Conservation (phyloP, 1,140 invertebrate species). For the Achroia grisella region DNA sequence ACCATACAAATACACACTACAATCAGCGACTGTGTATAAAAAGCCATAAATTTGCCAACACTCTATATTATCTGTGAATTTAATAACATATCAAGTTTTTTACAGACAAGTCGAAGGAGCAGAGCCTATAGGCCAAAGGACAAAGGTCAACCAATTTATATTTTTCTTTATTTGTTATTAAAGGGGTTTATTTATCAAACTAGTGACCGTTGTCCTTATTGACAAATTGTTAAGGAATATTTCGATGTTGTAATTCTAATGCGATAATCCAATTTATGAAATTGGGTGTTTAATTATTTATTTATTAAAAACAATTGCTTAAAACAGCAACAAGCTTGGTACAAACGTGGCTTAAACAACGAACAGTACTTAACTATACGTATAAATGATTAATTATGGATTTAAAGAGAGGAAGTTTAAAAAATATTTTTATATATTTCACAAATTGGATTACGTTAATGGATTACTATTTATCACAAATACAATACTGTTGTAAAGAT, state of each 20-base stretch:
- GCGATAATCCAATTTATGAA: constrained; percentile 55
- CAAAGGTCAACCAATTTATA: constrained; percentile 20
- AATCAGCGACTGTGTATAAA: constrained; percentile 59
- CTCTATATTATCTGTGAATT: constrained; percentile 27
- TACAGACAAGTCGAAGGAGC: no score
- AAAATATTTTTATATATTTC: constrained; percentile 26
- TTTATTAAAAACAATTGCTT: constrained; percentile 33
- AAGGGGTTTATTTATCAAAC: constrained; percentile 8
- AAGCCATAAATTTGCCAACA: constrained; percentile 48
- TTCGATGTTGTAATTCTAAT: constrained; percentile 38
- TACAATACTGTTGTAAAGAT: constrained; percentile 59
- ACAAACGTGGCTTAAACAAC: constrained; percentile 13
- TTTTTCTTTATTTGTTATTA: not conserved
- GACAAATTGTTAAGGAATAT: constrained; percentile 14
- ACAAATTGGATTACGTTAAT: constrained; percentile 48
- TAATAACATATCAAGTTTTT: constrained; percentile 18
- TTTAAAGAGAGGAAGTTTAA: constrained; percentile 19
- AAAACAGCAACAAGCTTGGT: constrained; percentile 48
- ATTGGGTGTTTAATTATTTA: constrained; percentile 12
- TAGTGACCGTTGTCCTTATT: constrained; percentile 31
- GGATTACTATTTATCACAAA: constrained; percentile 44
- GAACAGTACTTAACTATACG: constrained; percentile 29
- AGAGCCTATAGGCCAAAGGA: constrained; percentile 14
- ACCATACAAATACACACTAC: constrained; percentile 54
- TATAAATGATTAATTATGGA: constrained; percentile 32